These are phyloP conservation scores for Semibalanus balanoides DNA, from an alignment of 1,140 invertebrate species.

Conservation along the genomic window DNA sequence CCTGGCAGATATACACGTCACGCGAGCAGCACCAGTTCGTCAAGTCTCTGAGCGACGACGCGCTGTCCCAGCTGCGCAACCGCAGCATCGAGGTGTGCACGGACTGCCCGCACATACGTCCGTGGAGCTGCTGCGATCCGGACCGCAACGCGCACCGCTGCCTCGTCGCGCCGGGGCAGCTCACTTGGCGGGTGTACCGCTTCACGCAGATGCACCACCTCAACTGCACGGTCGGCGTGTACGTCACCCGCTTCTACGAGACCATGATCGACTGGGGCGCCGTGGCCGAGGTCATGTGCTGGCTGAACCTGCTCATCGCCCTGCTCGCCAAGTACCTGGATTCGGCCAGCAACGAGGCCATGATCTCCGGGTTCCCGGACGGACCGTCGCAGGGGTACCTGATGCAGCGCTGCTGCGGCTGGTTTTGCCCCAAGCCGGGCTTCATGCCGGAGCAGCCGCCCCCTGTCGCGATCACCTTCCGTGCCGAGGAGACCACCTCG, in stretches of 20 bases:
- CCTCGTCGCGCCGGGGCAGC: background rate
- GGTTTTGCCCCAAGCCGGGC: constrained; percentile 3
- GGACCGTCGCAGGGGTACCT: background rate
- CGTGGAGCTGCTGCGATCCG: constrained; percentile 1
- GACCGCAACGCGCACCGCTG: background rate
- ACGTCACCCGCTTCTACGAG: background rate
- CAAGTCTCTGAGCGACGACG: background rate
- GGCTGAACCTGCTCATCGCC: background rate
- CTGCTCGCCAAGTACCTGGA: constrained; percentile 5
- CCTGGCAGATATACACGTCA: background rate
- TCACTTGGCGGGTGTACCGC: background rate
- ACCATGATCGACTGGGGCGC: background rate
- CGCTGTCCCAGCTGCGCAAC: background rate
- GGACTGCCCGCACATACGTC: background rate
- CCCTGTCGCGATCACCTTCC: background rate
- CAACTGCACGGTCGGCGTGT: background rate
- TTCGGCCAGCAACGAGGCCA: background rate
- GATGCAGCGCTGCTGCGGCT: background rate
- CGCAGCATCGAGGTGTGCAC: background rate
- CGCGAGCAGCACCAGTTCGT: background rate
- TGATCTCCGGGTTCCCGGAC: background rate
- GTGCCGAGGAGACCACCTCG: background rate
- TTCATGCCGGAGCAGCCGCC: background rate
- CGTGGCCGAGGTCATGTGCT: background rate
- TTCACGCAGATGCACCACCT: background rate